These are phyloP conservation scores for Stictocephala bisonia DNA, from an alignment of 2,888 invertebrate species.

Conservation along the genomic window DNA sequence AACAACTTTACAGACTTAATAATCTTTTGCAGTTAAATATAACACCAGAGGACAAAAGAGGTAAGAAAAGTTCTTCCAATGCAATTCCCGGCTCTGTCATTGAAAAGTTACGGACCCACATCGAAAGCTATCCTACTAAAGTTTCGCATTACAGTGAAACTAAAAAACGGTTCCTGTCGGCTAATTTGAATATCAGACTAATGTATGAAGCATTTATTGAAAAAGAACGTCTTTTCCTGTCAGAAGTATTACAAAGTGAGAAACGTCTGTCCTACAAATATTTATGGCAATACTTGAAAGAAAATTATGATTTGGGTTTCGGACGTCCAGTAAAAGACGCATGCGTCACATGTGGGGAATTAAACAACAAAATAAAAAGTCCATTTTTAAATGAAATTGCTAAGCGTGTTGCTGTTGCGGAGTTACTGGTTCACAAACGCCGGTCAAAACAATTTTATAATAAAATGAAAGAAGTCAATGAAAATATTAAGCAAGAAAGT, in stretches of 20 bases:
- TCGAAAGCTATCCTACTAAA: constrained; percentile 25
- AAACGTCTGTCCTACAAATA: constrained; percentile 24
- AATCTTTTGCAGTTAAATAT: constrained; percentile 6
- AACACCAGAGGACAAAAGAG: constrained; percentile 31
- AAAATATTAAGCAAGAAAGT: neutral
- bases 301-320: constrained; percentile 15
- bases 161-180: neutral
- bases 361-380: constrained; percentile 19
- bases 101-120: neutral
- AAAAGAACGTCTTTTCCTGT: neutral
- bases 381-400: constrained; percentile 8
- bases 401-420: constrained; percentile 5
- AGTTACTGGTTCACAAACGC: constrained; percentile 4
- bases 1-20: constrained; percentile 10
- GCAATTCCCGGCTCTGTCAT: constrained; percentile 30
- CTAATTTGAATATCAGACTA: neutral
- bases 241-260: neutral
- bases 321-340: constrained; percentile 17
- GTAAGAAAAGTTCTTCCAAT: constrained; percentile 16
- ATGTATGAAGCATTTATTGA: constrained; percentile 11
- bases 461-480: neutral
- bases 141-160: neutral
- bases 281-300: constrained; percentile 2
- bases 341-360: constrained; percentile 17
- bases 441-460: constrained; percentile 19